Conservation (phyloP, 2,888 invertebrate species). For the Acheta domesticus region DNA sequence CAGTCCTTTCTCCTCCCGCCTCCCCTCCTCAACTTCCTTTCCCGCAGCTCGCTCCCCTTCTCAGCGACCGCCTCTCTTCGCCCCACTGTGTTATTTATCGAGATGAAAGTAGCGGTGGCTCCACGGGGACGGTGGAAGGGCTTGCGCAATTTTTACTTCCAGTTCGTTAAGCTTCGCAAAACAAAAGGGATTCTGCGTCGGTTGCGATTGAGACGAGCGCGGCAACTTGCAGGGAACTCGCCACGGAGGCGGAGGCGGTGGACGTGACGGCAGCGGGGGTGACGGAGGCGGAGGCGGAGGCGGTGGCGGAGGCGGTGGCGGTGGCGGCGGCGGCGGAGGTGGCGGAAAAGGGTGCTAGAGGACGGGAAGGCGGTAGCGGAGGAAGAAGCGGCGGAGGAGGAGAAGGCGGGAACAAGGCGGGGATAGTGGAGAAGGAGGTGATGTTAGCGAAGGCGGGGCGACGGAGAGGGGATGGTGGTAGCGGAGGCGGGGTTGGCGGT, state of each 20-base stretch:
- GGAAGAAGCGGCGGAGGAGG: no score
- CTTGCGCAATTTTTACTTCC: constrained; percentile 24
- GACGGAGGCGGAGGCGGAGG: no score
- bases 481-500: no score
- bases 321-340: no score
- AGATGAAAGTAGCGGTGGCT: not conserved
- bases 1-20: no score
- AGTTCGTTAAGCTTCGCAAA: constrained; percentile 27
- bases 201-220: constrained; percentile 21
- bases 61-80: not conserved
- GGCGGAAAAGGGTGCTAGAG: accelerated
- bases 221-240: not conserved
- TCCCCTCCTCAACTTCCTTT: no score
- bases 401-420: no score
- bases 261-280: no score
- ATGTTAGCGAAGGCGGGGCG: no score
- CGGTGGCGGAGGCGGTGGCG: no score
- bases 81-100: not conserved
- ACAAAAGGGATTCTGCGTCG: constrained; percentile 26
- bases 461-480: no score
- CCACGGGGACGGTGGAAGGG: not conserved
- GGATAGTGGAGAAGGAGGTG: accelerated
- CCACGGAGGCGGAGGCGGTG: not conserved
- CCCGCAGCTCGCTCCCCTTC: not conserved
- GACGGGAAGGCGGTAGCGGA: no score